Base-by-base conservation (phyloP, 2,797 vertebrate genomes). In the Trachops cirrhosus region DNA sequence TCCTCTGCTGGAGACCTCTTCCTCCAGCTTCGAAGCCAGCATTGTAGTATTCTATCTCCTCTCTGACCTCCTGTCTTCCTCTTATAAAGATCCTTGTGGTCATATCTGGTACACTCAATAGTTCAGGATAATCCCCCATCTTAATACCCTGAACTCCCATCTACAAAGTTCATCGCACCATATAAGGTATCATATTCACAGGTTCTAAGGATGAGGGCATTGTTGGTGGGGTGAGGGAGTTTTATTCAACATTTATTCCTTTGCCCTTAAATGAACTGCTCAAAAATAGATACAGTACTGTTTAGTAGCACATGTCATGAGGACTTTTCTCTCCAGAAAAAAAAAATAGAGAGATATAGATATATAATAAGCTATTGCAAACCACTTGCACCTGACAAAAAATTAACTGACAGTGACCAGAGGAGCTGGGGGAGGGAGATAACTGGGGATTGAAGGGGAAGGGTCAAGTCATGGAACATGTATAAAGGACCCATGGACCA, bases 161-260 rank as follows among this genome's bases (percentile, higher is more conserved):
- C 46, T n/a, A 11, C 11, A 73, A 82, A 80, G 16, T 48, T 50
- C 3, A 41, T 79, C 73, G 32, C 70, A 18, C 10, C 11, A 39
- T 52, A 15, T 50, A 34, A 79, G 19, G 24, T 67, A 88, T 71
- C 2, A 83, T n/a, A 74, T 7, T 44, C 18, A 59, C 4, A 26
- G 16, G 16, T n/a, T 88, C 21, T 39, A 77, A 71, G 44, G 34
- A 73, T 9, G 12, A 64, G 46, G 44, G 21, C 22, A 41, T 86
- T 9, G 50, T 48, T 34, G 10, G 9, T 37, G 19, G 8, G 9
- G 2, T 5, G 0, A 0, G 29, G 37, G 22, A 16, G 1, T 2
- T 67, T 62, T 79, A 48, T 32, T 68, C 34, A 80, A 19, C 0
- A 9, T 90, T 92, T 32, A 86, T 52, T 86, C n/a, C 22, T 54